phyloP scores from a whole-genome alignment of 2,113 vertebrate genomes.

The Eidolon helvum region DNA sequence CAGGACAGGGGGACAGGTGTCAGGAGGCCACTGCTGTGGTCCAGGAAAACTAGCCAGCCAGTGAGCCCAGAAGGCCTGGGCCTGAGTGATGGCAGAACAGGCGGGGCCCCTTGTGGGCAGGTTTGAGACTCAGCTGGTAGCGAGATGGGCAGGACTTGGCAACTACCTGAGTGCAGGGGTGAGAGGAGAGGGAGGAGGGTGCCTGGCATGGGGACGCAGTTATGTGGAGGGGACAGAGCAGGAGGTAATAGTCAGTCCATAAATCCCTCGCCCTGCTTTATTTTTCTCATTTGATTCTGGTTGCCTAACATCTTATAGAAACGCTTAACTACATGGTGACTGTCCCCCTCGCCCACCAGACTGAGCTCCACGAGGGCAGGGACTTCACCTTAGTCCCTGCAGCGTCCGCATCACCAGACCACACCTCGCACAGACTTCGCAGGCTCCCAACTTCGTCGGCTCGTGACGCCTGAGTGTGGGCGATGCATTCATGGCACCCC shows the following conservation, averaged over 20 bases:
- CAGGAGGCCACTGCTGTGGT: neutral
- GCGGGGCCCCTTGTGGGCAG: neutral
- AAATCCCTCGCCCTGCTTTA: neutral
- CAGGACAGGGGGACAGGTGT: fast-evolving
- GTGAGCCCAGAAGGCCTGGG: no score
- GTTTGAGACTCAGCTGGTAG: neutral
- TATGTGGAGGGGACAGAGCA: neutral
- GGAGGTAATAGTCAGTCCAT: neutral
- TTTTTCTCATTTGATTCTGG: neutral
- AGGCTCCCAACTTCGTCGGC: neutral
- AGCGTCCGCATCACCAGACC: neutral
- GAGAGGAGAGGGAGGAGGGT: neutral
- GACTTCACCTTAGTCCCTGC: neutral
- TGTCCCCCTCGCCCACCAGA: neutral
- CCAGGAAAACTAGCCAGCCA: no score
- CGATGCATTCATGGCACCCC: neutral
- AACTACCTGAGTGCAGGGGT: neutral
- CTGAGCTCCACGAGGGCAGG: neutral
- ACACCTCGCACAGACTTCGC: neutral
- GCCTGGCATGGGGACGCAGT: neutral
- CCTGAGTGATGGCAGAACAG: neutral
- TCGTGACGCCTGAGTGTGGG: neutral
- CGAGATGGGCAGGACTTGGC: neutral
- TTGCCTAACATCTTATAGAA: neutral
- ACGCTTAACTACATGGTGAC: no score